phyloP scores from a whole-genome alignment of 1,140 invertebrate genomes.

The Drosophila funebris region DNA sequence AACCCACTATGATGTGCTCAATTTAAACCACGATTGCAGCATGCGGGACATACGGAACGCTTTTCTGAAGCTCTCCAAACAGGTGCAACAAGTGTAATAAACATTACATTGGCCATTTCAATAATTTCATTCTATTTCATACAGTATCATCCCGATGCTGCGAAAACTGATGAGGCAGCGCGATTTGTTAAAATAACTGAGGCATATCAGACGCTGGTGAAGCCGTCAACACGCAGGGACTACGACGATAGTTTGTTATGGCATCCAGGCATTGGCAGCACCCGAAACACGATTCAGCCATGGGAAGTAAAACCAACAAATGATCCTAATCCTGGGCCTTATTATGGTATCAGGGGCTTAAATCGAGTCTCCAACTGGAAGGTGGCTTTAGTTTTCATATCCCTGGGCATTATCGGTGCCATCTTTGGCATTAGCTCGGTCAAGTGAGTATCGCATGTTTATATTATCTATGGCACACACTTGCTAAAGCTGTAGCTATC shows the following conservation, averaged over 20 bases:
- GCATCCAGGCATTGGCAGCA: slow-evolving; percentile 17
- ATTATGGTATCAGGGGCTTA: slow-evolving; percentile 86
- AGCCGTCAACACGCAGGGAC: slow-evolving; percentile 84
- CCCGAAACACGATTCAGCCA: slow-evolving; percentile 31
- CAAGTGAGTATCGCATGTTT: slow-evolving; percentile 83
- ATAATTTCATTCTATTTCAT: background rate
- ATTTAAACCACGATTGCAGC: slow-evolving; percentile 84
- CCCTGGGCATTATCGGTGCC: slow-evolving; percentile 84
- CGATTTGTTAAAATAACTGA: slow-evolving; percentile 87
- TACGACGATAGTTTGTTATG: slow-evolving; percentile 85
- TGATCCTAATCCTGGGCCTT: slow-evolving; percentile 79
- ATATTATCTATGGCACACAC: background rate
- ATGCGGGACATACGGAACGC: slow-evolving; percentile 86
- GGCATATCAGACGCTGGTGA: slow-evolving; percentile 87
- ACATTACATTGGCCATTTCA: background rate
- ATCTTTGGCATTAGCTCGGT: slow-evolving; percentile 85
- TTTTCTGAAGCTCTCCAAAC: slow-evolving; percentile 86
- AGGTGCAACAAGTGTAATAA: slow-evolving; percentile 82
- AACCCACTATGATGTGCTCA: slow-evolving; percentile 85
- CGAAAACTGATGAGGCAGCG: slow-evolving; percentile 84
- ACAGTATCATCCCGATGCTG: slow-evolving; percentile 86
- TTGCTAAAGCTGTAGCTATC: background rate
- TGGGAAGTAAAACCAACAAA: slow-evolving; percentile 78
- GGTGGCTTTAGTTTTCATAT: slow-evolving; percentile 85
- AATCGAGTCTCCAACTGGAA: slow-evolving; percentile 85